Evolutionary conservation across 2,113 vertebrate species (phyloP).

Genomic region (Rhea pennata): DNA sequence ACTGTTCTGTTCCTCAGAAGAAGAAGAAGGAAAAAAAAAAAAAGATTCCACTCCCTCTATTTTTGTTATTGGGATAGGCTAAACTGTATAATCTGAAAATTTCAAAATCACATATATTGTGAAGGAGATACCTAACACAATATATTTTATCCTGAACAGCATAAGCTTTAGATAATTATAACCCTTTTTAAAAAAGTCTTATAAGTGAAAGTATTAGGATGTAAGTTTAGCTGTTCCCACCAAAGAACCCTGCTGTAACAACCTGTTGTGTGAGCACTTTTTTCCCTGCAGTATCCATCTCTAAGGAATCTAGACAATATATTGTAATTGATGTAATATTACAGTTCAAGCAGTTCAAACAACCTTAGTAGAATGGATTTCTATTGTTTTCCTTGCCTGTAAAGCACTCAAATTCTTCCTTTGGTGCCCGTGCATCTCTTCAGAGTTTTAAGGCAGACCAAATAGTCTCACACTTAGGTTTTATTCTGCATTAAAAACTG

Average conservation of each 20-base stretch:
- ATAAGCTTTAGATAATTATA: background rate
- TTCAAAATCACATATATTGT: background rate
- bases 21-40: background rate
- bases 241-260: background rate
- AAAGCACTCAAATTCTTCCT: background rate
- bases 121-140: background rate
- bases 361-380: background rate
- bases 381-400: background rate
- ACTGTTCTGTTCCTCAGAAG: background rate
- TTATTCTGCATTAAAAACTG: background rate
- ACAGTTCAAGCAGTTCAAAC: background rate
- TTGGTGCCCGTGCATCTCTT: background rate
- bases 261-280: rapidly evolving
- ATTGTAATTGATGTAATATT: background rate
- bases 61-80: background rate
- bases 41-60: background rate
- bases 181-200: background rate
- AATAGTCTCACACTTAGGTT: background rate
- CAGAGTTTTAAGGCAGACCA: background rate
- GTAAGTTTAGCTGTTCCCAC: background rate
- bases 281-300: background rate
- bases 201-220: background rate
- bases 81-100: background rate
- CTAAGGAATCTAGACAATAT: background rate
- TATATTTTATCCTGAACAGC: background rate